Base-by-base conservation (phyloP, 2,797 vertebrate species). In the Apogon hyalosoma region DNA sequence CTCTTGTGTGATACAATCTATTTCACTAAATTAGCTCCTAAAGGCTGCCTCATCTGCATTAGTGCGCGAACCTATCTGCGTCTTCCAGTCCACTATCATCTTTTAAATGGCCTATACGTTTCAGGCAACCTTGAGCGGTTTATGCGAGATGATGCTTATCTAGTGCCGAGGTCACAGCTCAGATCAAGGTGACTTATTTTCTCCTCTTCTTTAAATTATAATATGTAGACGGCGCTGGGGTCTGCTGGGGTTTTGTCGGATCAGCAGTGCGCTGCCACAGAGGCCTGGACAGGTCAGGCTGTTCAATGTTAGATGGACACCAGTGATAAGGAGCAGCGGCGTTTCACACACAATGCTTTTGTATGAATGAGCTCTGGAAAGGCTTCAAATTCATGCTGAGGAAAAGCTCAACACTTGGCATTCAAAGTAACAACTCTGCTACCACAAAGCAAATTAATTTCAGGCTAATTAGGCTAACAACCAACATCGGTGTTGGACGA, bases 1-100 rank as follows among this genome's bases (percentile, higher is more conserved):
- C n/a, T n/a, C n/a, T n/a, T n/a, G n/a, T n/a, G 33, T 1, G 73
- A 88, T 85, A 49, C 40, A 53, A 88, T 88, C 90, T 69, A 75
- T 77, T 88, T 87, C 43, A 61, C 84, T 78, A 90, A 93, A 94
- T 94, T 91, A 90, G 84, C 73, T 88, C 82, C 79, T 79, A 52
- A 88, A 85, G 77, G 82, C 79, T 63, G 76, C 63, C 69, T 72
- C 69, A 69, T 63, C 60, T 77, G 47, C 78, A 87, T 89, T 81
- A 87, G 75, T 63, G 70, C 50, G 47, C 7, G 36, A 56, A 76
- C 66, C 73, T 80, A 69, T 80, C 83, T 66, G 55, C 72, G 46
- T 51, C 72, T 60, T 49, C 56, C 36, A 59, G 73, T 55, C 49
- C 50, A 56, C 69, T 46, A 78, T 77, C 74, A 66, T 84, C 80